These are phyloP conservation scores for Drosophila serrata DNA, from an alignment of 1,140 invertebrate species.

Conservation along the genomic window DNA sequence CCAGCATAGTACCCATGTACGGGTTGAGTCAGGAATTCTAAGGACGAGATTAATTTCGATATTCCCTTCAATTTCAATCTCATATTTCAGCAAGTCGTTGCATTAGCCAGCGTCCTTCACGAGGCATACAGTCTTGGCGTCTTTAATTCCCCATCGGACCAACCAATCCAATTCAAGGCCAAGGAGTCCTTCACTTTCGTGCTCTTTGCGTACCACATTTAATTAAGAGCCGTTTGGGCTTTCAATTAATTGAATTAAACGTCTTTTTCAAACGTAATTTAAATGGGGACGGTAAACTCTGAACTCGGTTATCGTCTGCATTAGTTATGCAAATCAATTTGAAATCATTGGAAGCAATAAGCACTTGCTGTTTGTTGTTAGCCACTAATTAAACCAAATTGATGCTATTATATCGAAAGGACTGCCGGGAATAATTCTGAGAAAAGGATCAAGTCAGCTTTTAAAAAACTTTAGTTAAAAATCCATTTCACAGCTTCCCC, in stretches of 20 bases:
- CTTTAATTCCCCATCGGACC: not conserved
- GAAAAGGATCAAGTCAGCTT: too few species aligned
- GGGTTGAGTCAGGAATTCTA: constrained; percentile 1
- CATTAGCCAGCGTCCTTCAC: constrained; percentile 2
- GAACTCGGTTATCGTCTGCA: not conserved
- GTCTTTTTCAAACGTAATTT: constrained; percentile 8
- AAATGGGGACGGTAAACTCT: not conserved
- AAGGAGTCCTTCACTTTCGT: constrained; percentile 2
- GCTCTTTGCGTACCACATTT: constrained; percentile 11
- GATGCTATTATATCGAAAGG: not conserved
- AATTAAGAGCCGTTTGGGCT: constrained; percentile 13
- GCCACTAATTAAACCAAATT: not conserved
- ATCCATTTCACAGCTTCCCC: not conserved
- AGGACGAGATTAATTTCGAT: constrained; percentile 9
- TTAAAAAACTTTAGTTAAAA: too few species aligned
- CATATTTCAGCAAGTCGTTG: constrained; percentile 12
- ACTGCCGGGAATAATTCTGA: not conserved
- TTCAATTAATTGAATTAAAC: constrained; percentile 47
- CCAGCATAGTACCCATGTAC: not conserved
- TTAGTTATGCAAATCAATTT: constrained; percentile 11
- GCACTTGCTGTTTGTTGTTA: not conserved
- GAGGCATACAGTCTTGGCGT: not conserved
- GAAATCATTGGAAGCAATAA: not conserved
- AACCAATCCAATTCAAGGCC: not conserved
- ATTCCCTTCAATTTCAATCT: constrained; percentile 11